These are phyloP conservation scores for Nymphalis c-album DNA, from an alignment of 2,888 invertebrate species.

Conservation along the genomic window DNA sequence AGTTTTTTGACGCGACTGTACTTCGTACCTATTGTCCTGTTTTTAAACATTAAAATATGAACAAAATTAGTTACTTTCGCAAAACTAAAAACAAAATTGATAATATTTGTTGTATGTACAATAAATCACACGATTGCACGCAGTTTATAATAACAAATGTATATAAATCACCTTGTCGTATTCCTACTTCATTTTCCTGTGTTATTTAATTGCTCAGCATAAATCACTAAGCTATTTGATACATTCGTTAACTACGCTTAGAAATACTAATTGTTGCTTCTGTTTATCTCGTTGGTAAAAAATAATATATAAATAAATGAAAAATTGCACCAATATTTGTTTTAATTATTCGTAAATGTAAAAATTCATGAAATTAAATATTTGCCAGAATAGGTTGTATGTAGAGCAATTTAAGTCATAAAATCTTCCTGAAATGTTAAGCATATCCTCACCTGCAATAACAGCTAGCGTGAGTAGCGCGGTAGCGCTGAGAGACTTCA, in stretches of 20 bases:
- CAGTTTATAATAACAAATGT: not conserved
- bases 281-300: too few relatives aligned
- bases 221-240: not conserved
- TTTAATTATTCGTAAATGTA: too few relatives aligned
- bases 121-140: not conserved
- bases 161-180: not conserved
- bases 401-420: not conserved
- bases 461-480: constrained; percentile 63
- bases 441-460: constrained; percentile 61
- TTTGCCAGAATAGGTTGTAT: too few relatives aligned
- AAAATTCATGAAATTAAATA: too few relatives aligned
- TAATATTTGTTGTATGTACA: not conserved
- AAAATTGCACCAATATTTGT: too few relatives aligned
- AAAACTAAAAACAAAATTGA: not conserved
- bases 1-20: too few relatives aligned
- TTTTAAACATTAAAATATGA: too few relatives aligned
- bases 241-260: too few relatives aligned
- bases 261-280: too few relatives aligned
- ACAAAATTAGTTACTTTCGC: too few relatives aligned
- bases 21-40: too few relatives aligned
- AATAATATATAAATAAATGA: not conserved
- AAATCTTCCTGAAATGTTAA: not conserved
- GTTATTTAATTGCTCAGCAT: constrained; percentile 23
- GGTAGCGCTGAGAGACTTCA: constrained; percentile 68
- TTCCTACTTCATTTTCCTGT: constrained; percentile 21